Conservation (phyloP, 2,113 vertebrate species). For the Mus spicilegus region DNA sequence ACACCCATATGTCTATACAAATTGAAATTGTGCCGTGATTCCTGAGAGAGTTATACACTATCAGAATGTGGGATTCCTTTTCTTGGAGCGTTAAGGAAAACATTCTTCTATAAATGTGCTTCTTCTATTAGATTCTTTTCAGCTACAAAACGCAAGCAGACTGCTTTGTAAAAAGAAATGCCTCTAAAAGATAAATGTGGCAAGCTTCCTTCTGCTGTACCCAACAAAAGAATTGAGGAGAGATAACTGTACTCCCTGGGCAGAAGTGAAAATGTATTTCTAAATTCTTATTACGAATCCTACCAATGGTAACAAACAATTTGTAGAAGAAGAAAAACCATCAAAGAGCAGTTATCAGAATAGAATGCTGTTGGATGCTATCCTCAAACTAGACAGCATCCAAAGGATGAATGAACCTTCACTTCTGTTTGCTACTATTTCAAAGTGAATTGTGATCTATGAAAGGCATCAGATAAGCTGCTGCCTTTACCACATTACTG, state of each 20-base stretch:
- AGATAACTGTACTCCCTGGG: constrained; percentile 80
- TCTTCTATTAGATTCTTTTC: constrained; percentile 72
- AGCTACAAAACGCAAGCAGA: constrained; percentile 70
- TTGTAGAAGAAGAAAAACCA: constrained; percentile 73
- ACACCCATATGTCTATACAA: background rate
- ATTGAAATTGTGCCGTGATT: constrained; percentile 2
- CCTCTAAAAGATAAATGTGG: constrained; percentile 75
- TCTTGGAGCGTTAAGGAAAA: background rate
- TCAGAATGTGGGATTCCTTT: constrained; percentile 20
- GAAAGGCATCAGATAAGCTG: constrained; percentile 42
- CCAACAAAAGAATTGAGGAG: constrained; percentile 80
- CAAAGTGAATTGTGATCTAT: constrained; percentile 70
- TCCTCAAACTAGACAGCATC: constrained; percentile 57
- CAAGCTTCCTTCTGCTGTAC: constrained; percentile 73
- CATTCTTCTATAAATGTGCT: constrained; percentile 63
- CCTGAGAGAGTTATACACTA: background rate
- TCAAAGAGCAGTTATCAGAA: constrained; percentile 72
- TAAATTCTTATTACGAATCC: constrained; percentile 77
- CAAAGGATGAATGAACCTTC: constrained; percentile 65
- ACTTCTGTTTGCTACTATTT: constrained; percentile 73
- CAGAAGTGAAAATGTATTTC: constrained; percentile 70
- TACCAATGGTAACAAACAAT: constrained; percentile 71
- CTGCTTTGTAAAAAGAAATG: constrained; percentile 71
- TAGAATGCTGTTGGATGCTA: constrained; percentile 58
- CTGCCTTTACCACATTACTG: background rate